A percentile compares a stretch with the other conserved stretches of the same genome.
phyloP scores from a whole-genome alignment of 2,797 vertebrate species.

The Leucoraja ocellata region DNA sequence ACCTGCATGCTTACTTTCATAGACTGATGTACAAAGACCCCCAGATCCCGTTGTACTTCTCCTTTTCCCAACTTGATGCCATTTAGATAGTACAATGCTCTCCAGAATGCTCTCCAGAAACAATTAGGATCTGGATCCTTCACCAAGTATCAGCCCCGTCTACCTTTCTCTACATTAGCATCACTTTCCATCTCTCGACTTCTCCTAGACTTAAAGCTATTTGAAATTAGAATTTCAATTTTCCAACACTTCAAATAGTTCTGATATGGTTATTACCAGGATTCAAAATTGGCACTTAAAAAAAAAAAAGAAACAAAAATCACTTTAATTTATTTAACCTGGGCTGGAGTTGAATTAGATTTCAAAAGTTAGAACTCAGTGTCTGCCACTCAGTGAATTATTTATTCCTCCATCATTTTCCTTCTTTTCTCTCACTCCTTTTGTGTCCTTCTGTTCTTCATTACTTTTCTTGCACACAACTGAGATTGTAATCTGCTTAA shows the following conservation, averaged over 20 bases:
- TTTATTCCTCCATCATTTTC: not conserved
- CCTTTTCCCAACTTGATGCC: too few species aligned
- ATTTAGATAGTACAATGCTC: too few species aligned
- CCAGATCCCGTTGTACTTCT: too few species aligned
- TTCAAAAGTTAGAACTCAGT: not conserved
- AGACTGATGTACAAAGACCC: too few species aligned
- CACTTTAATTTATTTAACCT: not conserved
- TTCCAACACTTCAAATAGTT: not conserved
- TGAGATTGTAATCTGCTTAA: not conserved
- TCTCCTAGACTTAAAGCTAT: not conserved
- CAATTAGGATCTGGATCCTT: not conserved
- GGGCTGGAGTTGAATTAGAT: not conserved
- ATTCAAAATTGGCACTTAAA: not conserved
- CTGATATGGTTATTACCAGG: not conserved
- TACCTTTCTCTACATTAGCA: not conserved
- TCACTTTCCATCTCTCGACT: not conserved
- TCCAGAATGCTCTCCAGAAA: not conserved
- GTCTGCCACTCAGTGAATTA: too few species aligned
- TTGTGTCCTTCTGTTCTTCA: not conserved
- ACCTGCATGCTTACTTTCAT: too few species aligned
- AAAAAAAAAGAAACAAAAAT: not conserved
- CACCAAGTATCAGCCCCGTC: too few species aligned
- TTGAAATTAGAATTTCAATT: not conserved
- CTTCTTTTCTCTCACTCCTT: not conserved
- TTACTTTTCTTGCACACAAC: not conserved